Base-by-base conservation (phyloP, 2,113 vertebrate species). In the Tragulus kanchil region DNA sequence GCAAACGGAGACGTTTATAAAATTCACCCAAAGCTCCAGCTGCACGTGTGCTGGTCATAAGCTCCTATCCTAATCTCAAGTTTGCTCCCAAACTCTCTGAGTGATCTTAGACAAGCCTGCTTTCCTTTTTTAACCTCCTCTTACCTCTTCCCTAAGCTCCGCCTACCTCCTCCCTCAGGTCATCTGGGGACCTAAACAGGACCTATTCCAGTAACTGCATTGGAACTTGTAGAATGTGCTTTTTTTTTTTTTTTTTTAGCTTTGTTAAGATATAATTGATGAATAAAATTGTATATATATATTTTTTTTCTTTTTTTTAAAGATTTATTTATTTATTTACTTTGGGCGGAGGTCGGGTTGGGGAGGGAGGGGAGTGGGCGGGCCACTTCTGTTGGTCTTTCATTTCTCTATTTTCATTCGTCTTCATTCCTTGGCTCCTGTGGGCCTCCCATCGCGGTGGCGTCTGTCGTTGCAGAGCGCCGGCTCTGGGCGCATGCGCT, bases 41-140 rank as follows among this genome's bases (percentile, higher is more conserved):
- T 16, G 2, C 28, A 1, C 3, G 0, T 6, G 1, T 19, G 21
- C 36, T 52, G 19, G 10, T 11, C 31, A 36, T 16, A 45, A 21
- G 16, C 25, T 77, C 13, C 28, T n/a, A 1, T 5, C 31, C 4
- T 14, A 28, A 11, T 48, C 19, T 78, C n/a, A n/a, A 4, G 15
- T 13, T 2, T 16, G 28, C 21, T 36, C 9, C 71, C 26, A 31
- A 48, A 59, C 11, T 31, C 5, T 9, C 7, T 17, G n/a, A 61
- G 10, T 28, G 56, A 82, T 9, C 4, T 26, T 36, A 3, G 23
- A 67, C 12, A 16, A 50, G 12, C 2, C 48, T 65, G 8, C 14
- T 26, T 23, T 9, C 36, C n/a, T 6, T 14, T 75, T 28, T 52
- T 12, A 13, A 71, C 69, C 69, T 71, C 36, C 45, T 17, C 36